Evolutionary conservation across 2,797 vertebrate genomes (phyloP).

Genomic region (Nannoperca australis): DNA sequence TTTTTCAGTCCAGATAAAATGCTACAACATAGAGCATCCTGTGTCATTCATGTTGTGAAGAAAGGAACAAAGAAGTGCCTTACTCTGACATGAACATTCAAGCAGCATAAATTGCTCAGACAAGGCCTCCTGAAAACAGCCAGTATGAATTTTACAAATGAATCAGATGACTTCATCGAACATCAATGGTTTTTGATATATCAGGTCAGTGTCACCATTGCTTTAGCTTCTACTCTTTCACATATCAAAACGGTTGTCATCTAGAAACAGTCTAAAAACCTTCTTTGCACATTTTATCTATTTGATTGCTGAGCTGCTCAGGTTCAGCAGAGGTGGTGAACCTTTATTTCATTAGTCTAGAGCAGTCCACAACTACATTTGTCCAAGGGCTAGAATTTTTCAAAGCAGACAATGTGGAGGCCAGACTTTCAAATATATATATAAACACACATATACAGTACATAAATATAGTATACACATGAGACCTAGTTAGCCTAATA

Average conservation of each 20-base stretch:
- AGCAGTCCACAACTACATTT: no score
- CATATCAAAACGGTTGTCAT: background rate
- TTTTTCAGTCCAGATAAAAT: slow-evolving; percentile 26
- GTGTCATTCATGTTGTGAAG: background rate
- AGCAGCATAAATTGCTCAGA: background rate
- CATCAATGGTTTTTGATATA: background rate
- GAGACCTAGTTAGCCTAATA: no score
- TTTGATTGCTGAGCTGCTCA: background rate
- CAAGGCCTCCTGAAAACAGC: slow-evolving; percentile 1
- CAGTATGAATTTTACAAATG: background rate
- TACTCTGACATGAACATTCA: background rate
- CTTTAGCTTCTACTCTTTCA: background rate
- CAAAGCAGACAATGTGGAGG: no score
- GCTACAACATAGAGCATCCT: background rate
- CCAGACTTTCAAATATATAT: no score
- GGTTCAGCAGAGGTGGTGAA: background rate
- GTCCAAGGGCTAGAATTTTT: no score
- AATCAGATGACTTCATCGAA: background rate
- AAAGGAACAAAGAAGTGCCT: slow-evolving; percentile 6
- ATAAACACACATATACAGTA: no score
- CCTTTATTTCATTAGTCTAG: background rate
- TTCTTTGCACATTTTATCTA: background rate
- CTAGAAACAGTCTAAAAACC: background rate
- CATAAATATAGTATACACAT: no score
- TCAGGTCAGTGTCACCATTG: background rate